phyloP scores from a whole-genome alignment of 2,797 vertebrate species.

The Prunella strophiata region DNA sequence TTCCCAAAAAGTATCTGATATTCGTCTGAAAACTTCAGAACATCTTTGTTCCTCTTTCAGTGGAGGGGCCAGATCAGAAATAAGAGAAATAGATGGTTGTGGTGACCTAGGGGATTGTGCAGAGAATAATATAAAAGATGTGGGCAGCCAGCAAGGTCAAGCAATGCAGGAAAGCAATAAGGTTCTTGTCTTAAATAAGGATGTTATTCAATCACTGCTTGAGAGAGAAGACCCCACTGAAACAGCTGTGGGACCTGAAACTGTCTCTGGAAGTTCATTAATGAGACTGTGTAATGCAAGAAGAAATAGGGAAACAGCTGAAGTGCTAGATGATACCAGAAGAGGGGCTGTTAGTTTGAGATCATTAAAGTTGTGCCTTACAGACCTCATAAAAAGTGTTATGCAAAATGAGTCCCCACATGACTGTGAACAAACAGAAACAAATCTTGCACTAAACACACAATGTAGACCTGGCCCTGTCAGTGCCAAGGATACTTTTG shows the following conservation, averaged over 20 bases:
- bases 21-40: conserved; percentile 27
- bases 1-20: neutral
- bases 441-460: conserved; percentile 49
- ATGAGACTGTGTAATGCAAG: neutral
- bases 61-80: conserved; percentile 18
- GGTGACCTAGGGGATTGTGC: neutral
- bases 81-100: neutral
- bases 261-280: conserved; percentile 1
- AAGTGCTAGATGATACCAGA: neutral
- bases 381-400: conserved; percentile 46
- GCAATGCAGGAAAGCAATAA: neutral
- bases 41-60: neutral
- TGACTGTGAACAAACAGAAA: conserved; percentile 21
- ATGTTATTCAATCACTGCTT: neutral
- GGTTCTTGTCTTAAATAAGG: neutral
- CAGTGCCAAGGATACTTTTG: conserved; percentile 58
- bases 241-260: neutral
- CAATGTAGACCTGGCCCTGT: conserved; percentile 66
- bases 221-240: conserved; percentile 28
- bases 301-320: neutral
- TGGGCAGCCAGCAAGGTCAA: conserved; percentile 24
- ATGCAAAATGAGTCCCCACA: neutral
- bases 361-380: conserved; percentile 53
- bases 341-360: conserved; percentile 1
- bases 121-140: neutral